Conservation (phyloP, 2,113 vertebrate genomes). For the Vireo altiloquus region DNA sequence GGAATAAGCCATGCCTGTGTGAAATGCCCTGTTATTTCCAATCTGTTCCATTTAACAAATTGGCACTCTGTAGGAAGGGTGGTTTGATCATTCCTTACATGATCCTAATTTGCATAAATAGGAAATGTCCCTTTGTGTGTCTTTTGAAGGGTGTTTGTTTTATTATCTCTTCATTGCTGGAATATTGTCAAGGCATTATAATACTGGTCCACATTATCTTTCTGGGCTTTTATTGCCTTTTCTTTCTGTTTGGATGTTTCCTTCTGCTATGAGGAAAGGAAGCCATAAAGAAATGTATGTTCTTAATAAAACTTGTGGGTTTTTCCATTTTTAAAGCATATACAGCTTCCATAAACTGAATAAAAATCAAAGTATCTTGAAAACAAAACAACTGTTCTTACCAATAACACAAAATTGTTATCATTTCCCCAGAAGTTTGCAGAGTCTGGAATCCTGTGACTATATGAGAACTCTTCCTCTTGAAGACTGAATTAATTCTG, state of each 20-base stretch:
- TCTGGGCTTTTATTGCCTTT: not conserved
- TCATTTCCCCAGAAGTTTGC: not conserved
- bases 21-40: slow-evolving; percentile 41
- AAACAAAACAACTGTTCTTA: not conserved
- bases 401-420: not conserved
- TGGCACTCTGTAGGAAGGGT: not conserved
- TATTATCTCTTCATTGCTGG: not conserved
- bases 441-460: not conserved
- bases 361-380: not conserved
- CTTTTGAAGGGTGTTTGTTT: not conserved
- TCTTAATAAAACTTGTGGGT: not conserved
- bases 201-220: not conserved
- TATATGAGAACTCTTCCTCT: not conserved
- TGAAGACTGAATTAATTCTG: not conserved
- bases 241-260: not conserved
- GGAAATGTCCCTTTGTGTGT: not conserved
- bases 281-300: not conserved
- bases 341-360: not conserved
- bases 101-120: slow-evolving; percentile 12
- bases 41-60: slow-evolving; percentile 33
- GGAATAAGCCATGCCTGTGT: not conserved
- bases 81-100: not conserved
- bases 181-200: not conserved
- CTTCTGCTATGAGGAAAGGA: not conserved
- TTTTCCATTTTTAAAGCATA: not conserved